Conservation (phyloP, 2,797 vertebrate species). For the Pristis pectinata region DNA sequence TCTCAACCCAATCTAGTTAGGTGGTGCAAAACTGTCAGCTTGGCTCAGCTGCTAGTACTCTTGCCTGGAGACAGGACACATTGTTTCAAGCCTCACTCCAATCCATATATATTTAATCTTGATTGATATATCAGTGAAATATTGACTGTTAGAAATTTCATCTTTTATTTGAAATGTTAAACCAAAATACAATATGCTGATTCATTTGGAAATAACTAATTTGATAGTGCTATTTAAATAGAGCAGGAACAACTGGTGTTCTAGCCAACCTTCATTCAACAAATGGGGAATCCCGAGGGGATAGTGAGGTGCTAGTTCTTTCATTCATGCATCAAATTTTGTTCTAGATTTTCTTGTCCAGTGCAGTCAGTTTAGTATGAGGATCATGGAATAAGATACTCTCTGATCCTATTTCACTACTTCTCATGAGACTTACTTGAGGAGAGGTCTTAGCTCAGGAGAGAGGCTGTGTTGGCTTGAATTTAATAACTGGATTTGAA, state of each 20-base stretch:
- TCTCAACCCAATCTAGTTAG: not conserved
- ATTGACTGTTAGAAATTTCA: not conserved
- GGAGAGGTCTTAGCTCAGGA: not conserved
- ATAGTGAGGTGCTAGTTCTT: not conserved
- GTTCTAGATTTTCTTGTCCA: not conserved
- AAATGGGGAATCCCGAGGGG: not conserved
- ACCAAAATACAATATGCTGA: not conserved
- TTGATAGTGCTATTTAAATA: not conserved
- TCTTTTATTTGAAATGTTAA: not conserved
- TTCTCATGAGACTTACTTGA: not conserved
- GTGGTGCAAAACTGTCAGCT: not conserved
- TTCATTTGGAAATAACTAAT: not conserved
- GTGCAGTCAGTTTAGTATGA: not conserved
- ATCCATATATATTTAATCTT: not conserved
- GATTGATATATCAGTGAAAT: not conserved
- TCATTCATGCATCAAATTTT: not conserved
- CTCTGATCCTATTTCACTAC: not conserved
- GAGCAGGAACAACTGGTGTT: not conserved
- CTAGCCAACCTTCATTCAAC: not conserved
- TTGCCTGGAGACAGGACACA: not conserved
- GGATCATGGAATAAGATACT: not conserved
- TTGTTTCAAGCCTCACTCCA: not conserved
- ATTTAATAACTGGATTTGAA: slow-evolving; percentile 8
- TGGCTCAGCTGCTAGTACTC: not conserved
- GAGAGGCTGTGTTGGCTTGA: slow-evolving; percentile 1